Conservation (phyloP, 2,797 vertebrate species). For the Sardinella longiceps region DNA sequence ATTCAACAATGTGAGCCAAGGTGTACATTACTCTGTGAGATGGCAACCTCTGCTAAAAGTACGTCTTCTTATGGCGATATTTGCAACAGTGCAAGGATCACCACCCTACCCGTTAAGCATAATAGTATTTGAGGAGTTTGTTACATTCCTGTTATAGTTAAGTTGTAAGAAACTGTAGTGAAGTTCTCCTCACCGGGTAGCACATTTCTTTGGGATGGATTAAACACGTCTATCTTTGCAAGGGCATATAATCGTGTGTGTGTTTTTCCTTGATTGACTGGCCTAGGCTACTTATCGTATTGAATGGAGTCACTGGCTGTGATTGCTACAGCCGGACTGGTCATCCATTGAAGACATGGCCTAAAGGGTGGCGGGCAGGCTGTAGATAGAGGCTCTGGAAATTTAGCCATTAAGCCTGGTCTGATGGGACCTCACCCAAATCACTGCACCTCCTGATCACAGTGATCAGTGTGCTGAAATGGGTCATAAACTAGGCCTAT, state of each 20-base stretch:
- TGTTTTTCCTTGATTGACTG: too few relatives aligned
- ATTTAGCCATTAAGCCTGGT: neutral
- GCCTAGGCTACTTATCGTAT: too few relatives aligned
- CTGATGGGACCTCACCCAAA: neutral
- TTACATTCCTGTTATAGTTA: neutral
- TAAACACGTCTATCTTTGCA: too few relatives aligned
- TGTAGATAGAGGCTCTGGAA: neutral
- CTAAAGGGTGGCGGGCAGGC: too few relatives aligned
- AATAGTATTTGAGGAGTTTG: neutral
- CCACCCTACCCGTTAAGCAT: neutral
- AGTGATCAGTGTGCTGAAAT: neutral
- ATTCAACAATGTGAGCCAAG: too few relatives aligned
- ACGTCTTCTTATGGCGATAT: neutral
- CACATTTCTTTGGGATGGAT: too few relatives aligned
- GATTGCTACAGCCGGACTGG: too few relatives aligned
- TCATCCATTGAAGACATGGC: too few relatives aligned
- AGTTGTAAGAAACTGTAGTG: neutral
- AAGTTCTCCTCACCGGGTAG: too few relatives aligned
- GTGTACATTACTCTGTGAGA: neutral
- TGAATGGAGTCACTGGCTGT: too few relatives aligned
- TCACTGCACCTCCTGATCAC: neutral
- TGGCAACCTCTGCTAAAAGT: neutral
- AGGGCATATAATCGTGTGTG: too few relatives aligned
- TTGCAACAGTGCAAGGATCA: neutral
- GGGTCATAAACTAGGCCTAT: too few relatives aligned